These are phyloP conservation scores for Ptychodera flava DNA, from an alignment of 35 echinoderm and acorn worm species.

Conservation along the genomic window DNA sequence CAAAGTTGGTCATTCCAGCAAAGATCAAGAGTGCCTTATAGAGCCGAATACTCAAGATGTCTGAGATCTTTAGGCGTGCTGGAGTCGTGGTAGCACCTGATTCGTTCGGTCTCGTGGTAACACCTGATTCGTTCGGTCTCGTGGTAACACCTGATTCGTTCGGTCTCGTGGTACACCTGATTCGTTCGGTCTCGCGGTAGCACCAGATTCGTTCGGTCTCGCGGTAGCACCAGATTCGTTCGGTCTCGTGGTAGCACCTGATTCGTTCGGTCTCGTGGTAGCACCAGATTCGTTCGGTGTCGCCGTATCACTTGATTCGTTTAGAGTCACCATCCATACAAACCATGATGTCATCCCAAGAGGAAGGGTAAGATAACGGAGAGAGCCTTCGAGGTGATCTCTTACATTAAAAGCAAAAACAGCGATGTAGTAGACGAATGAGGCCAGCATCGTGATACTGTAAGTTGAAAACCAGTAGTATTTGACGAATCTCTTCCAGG, in stretches of 20 bases:
- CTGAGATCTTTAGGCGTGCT: no score
- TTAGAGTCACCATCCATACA: not conserved
- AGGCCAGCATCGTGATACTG: not conserved
- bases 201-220: not conserved
- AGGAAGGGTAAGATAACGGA: not conserved
- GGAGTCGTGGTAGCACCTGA: not conserved
- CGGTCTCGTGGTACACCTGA: not conserved
- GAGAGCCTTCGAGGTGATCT: not conserved
- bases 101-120: not conserved
- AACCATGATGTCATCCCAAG: not conserved
- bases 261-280: not conserved
- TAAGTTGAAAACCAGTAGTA: not conserved
- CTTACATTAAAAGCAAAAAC: not conserved
- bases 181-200: not conserved
- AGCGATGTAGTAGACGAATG: not conserved
- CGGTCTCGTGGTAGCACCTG: not conserved
- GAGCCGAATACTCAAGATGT: no score
- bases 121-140: not conserved
- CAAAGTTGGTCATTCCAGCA: not conserved
- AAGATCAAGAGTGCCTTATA: not conserved
- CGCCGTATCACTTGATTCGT: not conserved
- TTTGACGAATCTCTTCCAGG: not conserved
- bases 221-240: not conserved
- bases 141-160: not conserved
- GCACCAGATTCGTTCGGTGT: no score